Evolutionary conservation across 2,797 vertebrate genomes (phyloP).

Genomic region (Liasis olivaceus): DNA sequence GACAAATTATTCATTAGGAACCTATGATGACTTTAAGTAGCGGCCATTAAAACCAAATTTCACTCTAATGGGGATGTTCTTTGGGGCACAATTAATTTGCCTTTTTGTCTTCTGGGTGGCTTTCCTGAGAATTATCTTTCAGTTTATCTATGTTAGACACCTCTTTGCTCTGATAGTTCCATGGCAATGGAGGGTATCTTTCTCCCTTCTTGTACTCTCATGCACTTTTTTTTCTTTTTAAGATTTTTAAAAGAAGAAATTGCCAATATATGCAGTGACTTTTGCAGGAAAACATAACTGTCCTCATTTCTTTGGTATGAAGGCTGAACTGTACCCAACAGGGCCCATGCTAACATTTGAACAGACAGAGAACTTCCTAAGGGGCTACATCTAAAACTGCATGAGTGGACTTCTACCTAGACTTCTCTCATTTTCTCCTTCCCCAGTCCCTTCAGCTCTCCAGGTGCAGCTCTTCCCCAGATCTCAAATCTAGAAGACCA

Average conservation of each 20-base stretch:
- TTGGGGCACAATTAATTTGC: constrained; percentile 53
- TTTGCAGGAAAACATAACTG: background rate
- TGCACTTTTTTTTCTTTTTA: background rate
- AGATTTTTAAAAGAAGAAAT: background rate
- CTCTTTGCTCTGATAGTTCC: constrained; percentile 14
- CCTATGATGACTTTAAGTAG: constrained; percentile 51
- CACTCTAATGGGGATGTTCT: constrained; percentile 34
- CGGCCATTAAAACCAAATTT: constrained; percentile 43
- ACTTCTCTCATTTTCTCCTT: background rate
- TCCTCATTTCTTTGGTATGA: constrained; percentile 18
- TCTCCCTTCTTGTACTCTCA: background rate
- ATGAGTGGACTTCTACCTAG: background rate
- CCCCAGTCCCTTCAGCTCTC: background rate
- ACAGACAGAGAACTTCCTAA: background rate
- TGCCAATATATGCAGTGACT: constrained; percentile 8
- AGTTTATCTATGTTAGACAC: constrained; percentile 30
- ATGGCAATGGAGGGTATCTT: background rate
- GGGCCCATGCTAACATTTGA: background rate
- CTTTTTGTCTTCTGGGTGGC: constrained; percentile 29
- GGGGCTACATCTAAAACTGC: background rate
- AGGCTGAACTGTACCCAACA: background rate
- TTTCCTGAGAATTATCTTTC: constrained; percentile 10
- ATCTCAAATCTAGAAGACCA: background rate
- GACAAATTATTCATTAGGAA: constrained; percentile 61
- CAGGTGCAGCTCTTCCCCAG: background rate